phyloP scores from a whole-genome alignment of 2,113 vertebrate genomes.

The Thalassoma bifasciatum region DNA sequence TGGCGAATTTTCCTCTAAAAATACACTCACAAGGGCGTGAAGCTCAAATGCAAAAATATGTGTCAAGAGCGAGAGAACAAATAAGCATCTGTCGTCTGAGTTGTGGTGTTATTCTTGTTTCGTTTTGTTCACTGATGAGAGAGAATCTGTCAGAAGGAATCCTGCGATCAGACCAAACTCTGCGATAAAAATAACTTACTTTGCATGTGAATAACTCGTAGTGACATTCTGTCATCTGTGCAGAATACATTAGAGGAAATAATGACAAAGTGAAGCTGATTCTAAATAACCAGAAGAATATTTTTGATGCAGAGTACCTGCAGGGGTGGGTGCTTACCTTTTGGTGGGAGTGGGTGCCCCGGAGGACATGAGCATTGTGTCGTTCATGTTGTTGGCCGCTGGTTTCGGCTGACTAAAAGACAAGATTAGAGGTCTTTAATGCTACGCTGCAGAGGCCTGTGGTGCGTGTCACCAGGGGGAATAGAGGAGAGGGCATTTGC shows the following conservation, averaged over 20 bases:
- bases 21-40: conserved; percentile 55
- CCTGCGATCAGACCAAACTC: neutral
- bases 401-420: conserved; percentile 90
- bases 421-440: conserved; percentile 78
- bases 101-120: neutral
- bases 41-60: conserved; percentile 34
- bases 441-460: conserved; percentile 61
- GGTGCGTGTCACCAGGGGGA: conserved; percentile 53
- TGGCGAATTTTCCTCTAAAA: conserved; percentile 66
- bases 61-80: conserved; percentile 54
- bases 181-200: conserved; percentile 7
- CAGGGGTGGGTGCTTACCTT: conserved; percentile 85
- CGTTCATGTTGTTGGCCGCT: conserved; percentile 89
- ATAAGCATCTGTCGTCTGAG: conserved; percentile 46
- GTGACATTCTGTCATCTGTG: conserved; percentile 9
- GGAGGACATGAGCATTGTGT: conserved; percentile 89
- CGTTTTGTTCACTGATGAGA: neutral
- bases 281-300: conserved; percentile 4
- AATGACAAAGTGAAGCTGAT: neutral
- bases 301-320: conserved; percentile 12
- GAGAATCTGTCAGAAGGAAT: conserved; percentile 11
- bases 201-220: conserved; percentile 8
- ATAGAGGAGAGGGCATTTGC: conserved; percentile 58
- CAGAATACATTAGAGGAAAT: neutral
- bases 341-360: conserved; percentile 92